Base-by-base conservation (phyloP, 2,888 invertebrate genomes). In the Rhamnusium bicolor region DNA sequence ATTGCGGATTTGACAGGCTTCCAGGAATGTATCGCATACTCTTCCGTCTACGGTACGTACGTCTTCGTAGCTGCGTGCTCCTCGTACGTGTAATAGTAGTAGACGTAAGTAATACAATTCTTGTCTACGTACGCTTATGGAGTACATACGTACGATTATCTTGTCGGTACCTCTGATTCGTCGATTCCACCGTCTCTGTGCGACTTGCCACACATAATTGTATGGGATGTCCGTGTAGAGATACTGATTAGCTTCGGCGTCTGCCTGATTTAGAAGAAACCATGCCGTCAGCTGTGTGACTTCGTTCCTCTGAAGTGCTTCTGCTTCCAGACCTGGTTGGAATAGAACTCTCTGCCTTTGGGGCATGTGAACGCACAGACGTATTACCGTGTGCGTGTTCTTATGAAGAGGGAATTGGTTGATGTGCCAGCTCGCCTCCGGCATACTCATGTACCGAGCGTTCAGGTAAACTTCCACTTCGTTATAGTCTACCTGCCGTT, bases 281-380 rank as follows among this genome's bases (percentile, higher is more conserved):
- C 24, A 69, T 6, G 21, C 61, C 8, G 56, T 56, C 16, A 49
- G 21, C 10, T 19, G 49, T 21, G 46, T 65, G 1, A 24, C 12
- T 16, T 47, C 46, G 46, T 47, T 47, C 12, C 1, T 47, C 10
- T 27, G 49, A 8, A 65, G 5, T 12, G 27, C 47, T 16, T 47
- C 14, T 1, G 16, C 3, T n/a, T 40, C 40, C 1, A 27, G 6
- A 1, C 47, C 63, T 0, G 46, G 63, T 63, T 14, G 21, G 14
- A 49, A 63, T 6, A n/a, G n/a, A 4, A 63, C 49, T 10, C 24
- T 18, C 14, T 63, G 63, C 6, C 21, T 6, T n/a, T 63, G n/a
- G 14, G 49, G 63, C 7, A 63, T 14, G 12, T 63, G 63, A 7
- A 63, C 49, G 10, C 21, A 2, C n/a, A 63, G 12, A 19, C 63